Evolutionary conservation across 2,888 invertebrate species (phyloP).

Genomic region (Macrosiphum euphorbiae): DNA sequence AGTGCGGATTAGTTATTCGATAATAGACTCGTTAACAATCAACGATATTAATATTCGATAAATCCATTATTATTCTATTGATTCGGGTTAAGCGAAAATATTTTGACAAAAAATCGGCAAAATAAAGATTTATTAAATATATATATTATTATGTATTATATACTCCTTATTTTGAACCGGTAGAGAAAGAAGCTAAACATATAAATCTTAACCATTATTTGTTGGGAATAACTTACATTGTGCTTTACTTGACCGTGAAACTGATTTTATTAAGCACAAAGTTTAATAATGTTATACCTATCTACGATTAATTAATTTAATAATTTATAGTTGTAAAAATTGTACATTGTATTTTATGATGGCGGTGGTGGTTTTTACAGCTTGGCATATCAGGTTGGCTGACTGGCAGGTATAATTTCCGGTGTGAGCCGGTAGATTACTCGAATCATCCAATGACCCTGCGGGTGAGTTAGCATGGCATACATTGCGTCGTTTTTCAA

Average conservation of each 20-base stretch:
- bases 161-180: neutral
- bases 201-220: neutral
- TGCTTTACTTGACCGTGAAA: conserved; percentile 6
- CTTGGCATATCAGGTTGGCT: conserved; percentile 93
- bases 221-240: conserved; percentile 33
- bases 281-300: conserved; percentile 22
- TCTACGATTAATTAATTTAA: conserved; percentile 8
- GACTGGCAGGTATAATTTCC: conserved; percentile 93
- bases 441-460: conserved; percentile 90
- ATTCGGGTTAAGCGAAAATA: neutral
- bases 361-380: conserved; percentile 75
- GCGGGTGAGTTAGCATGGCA: conserved; percentile 80
- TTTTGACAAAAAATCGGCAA: neutral
- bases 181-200: neutral
- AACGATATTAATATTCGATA: neutral
- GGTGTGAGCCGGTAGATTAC: conserved; percentile 97
- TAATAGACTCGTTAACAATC: neutral
- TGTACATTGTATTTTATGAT: conserved; percentile 60
- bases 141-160: neutral
- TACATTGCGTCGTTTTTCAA: conserved; percentile 62
- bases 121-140: conserved; percentile 13
- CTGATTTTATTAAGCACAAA: neutral
- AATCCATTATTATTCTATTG: neutral
- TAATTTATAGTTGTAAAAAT: conserved; percentile 51
- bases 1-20: neutral